These are phyloP conservation scores for Sarcophaga peregrina DNA, from an alignment of 1,140 invertebrate genomes.

Conservation along the genomic window DNA sequence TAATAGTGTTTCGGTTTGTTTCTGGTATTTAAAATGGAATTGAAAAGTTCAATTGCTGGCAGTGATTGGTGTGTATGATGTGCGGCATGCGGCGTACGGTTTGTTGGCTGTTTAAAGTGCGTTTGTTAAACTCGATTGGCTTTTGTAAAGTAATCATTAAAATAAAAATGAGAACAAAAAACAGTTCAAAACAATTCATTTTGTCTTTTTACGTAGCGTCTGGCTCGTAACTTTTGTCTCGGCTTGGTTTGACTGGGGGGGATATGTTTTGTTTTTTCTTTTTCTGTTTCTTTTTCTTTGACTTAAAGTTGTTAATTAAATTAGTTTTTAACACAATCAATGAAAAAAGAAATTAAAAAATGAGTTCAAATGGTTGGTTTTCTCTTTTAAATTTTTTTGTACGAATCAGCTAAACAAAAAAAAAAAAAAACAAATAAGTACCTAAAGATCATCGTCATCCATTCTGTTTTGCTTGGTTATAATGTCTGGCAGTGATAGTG, in stretches of 20 bases:
- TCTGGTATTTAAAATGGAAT: not conserved
- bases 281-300: too few species aligned
- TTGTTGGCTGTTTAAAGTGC: conserved; percentile 12
- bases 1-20: not conserved
- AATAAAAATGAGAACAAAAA: not conserved
- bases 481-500: not conserved
- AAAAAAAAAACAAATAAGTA: too few species aligned
- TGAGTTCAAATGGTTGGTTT: not conserved
- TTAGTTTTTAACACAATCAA: conserved; percentile 5
- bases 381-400: not conserved
- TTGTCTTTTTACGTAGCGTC: not conserved
- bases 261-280: not conserved
- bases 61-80: not conserved
- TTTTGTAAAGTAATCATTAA: conserved; percentile 14
- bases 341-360: not conserved
- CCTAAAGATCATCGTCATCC: not conserved
- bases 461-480: not conserved
- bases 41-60: not conserved
- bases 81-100: not conserved
- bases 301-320: conserved; percentile 14
- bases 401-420: not conserved
- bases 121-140: conserved; percentile 18
- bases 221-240: not conserved
- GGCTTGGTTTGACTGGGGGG: not conserved
- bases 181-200: not conserved